Base-by-base conservation (phyloP, 2,113 vertebrate genomes). In the Struthio camelus region DNA sequence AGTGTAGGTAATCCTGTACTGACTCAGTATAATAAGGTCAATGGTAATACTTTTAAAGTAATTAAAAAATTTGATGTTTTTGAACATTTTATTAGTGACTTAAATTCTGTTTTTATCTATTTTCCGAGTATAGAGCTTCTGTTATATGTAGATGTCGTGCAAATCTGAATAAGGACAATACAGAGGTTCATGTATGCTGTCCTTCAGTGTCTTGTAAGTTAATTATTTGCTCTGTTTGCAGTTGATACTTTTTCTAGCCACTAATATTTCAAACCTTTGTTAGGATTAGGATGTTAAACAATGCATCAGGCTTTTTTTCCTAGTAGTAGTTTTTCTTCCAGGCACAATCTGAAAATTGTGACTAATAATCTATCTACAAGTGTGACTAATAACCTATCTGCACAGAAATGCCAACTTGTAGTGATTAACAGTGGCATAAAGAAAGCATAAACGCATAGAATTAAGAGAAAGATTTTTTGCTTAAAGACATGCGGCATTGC, bases 281-380 rank as follows among this genome's bases (percentile, higher is more conserved):
- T 87, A 48, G 50, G n/a, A 75, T 1, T 56, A 53, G 77, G 38
- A 62, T 76, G 48, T 66, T 84, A 92, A 92, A 70, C 30, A 92
- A 42, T 20, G 44, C 16, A 14, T 38, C 0, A 0, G 84, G 78
- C 81, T 54, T 85, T 85, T 30, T 77, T 61, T 75, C 87, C 93
- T 78, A 59, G 80, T 19, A 87, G 80, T 13, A 85, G 51, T 94
- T 89, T 78, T 30, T 94, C 83, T 71, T 94, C 65, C 80, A 93
- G 92, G 65, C 83, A 86, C 44, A 11, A 22, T 36, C 27, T 79
- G 70, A 90, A 84, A 90, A 84, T 17, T 81, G 10, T 76, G 42
- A 71, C 80, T 90, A 64, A 69, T 86, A 89, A 89, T 36, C 65
- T 90, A 27, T 69, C 69, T 61, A n/a, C n/a, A n/a, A n/a, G n/a